Percentiles rank a stretch among this genome's conserved stretches.
Evolutionary conservation across 2,888 invertebrate species (phyloP).

Genomic region (Pseudococcus viburni): DNA sequence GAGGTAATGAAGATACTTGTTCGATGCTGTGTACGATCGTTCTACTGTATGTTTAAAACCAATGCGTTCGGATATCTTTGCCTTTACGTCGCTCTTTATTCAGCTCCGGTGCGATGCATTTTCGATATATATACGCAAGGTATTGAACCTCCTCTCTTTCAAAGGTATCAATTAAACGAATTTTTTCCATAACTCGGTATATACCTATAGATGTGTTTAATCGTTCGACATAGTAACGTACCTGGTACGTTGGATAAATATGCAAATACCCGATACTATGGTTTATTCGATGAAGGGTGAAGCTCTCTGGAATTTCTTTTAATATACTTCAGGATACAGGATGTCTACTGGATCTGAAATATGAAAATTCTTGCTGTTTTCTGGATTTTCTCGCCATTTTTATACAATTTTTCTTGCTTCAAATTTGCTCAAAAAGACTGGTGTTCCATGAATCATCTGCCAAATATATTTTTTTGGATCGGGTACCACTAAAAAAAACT

Average conservation of each 20-base stretch:
- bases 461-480: too few relatives aligned
- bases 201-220: neutral
- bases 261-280: constrained; percentile 9
- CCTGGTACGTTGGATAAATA: neutral
- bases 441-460: too few relatives aligned
- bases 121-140: constrained; percentile 11
- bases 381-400: too few relatives aligned
- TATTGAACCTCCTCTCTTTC: constrained; percentile 13
- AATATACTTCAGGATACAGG: too few relatives aligned
- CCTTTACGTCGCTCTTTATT: neutral
- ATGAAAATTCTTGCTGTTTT: too few relatives aligned
- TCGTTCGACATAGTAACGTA: neutral
- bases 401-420: too few relatives aligned
- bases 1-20: constrained; percentile 64
- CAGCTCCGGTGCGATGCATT: neutral
- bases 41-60: neutral
- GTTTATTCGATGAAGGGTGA: neutral
- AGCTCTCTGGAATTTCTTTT: too few relatives aligned
- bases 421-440: too few relatives aligned
- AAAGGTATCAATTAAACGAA: constrained; percentile 19
- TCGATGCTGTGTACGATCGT: constrained; percentile 2
- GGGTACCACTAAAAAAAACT: too few relatives aligned
- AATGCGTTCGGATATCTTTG: neutral
- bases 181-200: constrained; percentile 27
- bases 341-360: too few relatives aligned